Percentiles rank a stretch among this genome's conserved stretches.
phyloP scores from a whole-genome alignment of 2,113 vertebrate genomes.

The Tretioscincus oriximinensis region DNA sequence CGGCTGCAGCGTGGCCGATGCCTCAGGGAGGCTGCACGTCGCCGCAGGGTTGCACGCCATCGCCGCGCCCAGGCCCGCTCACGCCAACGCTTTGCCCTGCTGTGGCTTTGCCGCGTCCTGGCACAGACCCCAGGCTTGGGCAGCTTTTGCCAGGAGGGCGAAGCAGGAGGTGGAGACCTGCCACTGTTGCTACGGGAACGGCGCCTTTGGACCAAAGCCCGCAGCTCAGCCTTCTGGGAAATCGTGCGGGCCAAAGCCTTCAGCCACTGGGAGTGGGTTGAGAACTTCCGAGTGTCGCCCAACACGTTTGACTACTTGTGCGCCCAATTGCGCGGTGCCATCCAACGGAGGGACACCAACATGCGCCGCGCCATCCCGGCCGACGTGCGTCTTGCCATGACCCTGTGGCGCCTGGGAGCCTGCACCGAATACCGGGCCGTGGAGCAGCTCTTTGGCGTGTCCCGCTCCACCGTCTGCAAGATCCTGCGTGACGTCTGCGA shows the following conservation, averaged over 20 bases:
- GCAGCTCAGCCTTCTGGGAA: constrained; percentile 34
- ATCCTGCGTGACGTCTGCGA: constrained; percentile 40
- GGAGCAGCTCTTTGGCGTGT: constrained; percentile 40
- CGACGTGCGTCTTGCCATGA: constrained; percentile 41
- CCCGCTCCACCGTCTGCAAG: constrained; percentile 30
- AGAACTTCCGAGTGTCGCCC: constrained; percentile 36
- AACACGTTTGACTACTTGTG: constrained; percentile 37
- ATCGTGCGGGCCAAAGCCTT: constrained; percentile 34
- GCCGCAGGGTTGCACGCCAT: not conserved
- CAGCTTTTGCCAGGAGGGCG: fast-evolving
- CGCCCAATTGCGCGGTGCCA: not conserved
- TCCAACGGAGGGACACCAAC: constrained; percentile 23
- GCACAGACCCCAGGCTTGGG: fast-evolving
- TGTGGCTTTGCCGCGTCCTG: not conserved
- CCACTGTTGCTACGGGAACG: not conserved
- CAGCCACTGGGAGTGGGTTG: constrained; percentile 32
- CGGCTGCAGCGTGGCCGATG: constrained; percentile 12
- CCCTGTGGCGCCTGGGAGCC: constrained; percentile 37
- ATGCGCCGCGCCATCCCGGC: constrained; percentile 23
- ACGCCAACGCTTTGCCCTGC: constrained; percentile 26
- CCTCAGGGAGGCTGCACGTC: not conserved
- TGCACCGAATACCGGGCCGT: constrained; percentile 32
- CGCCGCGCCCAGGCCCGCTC: not conserved
- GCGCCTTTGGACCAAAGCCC: constrained; percentile 21
- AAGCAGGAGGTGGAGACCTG: fast-evolving